Conservation (phyloP, 2,113 vertebrate genomes). For the Riparia riparia region DNA sequence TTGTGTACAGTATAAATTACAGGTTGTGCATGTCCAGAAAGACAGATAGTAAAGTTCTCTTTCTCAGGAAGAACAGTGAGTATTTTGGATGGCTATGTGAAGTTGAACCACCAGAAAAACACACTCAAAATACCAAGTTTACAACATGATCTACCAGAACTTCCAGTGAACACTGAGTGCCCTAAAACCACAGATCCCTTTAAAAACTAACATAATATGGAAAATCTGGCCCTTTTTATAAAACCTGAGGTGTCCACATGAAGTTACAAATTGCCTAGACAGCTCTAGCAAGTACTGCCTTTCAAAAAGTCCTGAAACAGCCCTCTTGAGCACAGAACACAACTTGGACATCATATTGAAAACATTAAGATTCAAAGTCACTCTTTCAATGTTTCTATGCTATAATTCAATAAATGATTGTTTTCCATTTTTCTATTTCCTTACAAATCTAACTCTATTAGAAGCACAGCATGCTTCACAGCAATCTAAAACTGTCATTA, state of each 20-base stretch:
- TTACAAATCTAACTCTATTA: constrained; percentile 39
- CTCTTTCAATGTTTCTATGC: not conserved
- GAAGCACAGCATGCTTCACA: constrained; percentile 18
- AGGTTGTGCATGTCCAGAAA: not conserved
- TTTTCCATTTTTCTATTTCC: constrained; percentile 39
- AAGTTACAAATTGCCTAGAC: not conserved
- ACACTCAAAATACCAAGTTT: not conserved
- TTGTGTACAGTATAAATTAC: not conserved
- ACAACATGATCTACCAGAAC: not conserved
- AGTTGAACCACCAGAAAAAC: not conserved
- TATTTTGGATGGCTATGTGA: not conserved
- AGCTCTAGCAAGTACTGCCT: not conserved
- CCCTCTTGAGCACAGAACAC: not conserved
- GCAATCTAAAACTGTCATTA: not conserved
- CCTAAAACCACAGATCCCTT: not conserved
- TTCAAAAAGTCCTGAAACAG: not conserved
- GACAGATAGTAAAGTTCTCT: not conserved
- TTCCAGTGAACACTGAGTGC: not conserved
- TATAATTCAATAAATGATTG: not conserved
- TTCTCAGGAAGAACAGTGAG: not conserved
- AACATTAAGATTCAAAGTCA: constrained; percentile 24
- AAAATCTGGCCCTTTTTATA: not conserved
- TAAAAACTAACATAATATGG: not conserved
- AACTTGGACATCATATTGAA: not conserved
- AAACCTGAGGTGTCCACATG: not conserved